These are phyloP conservation scores for Rhegmatorhina hoffmannsi DNA, from an alignment of 2,113 vertebrate species.

Conservation along the genomic window DNA sequence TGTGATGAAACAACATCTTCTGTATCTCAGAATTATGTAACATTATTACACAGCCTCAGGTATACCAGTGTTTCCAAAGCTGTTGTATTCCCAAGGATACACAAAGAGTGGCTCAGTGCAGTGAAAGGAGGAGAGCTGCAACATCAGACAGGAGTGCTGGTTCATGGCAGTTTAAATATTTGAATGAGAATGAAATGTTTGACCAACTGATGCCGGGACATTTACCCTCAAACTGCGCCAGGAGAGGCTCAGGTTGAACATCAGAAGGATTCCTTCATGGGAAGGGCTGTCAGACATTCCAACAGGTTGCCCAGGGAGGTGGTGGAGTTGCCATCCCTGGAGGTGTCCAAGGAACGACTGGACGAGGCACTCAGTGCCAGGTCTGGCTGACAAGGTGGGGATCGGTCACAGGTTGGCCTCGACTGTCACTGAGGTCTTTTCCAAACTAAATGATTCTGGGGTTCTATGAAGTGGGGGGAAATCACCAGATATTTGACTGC, in stretches of 20 bases:
- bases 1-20: neutral
- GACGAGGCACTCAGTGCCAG: neutral
- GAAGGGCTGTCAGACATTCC: neutral
- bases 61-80: neutral
- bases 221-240: neutral
- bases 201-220: neutral
- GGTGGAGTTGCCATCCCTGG: neutral
- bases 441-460: neutral
- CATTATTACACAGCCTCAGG: neutral
- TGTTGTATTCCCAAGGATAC: neutral
- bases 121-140: neutral
- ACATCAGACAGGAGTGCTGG: too few relatives aligned
- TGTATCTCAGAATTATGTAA: neutral
- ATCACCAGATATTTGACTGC: too few relatives aligned
- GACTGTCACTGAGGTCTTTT: neutral
- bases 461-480: neutral
- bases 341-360: neutral
- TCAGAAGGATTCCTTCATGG: neutral
- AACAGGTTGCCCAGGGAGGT: neutral
- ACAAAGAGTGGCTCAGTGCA: neutral
- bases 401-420: neutral
- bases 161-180: neutral
- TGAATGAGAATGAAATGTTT: neutral
- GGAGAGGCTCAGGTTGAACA: neutral
- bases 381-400: neutral